These are phyloP conservation scores for Anguilla japonica DNA, from an alignment of 2,113 vertebrate species.

Conservation along the genomic window DNA sequence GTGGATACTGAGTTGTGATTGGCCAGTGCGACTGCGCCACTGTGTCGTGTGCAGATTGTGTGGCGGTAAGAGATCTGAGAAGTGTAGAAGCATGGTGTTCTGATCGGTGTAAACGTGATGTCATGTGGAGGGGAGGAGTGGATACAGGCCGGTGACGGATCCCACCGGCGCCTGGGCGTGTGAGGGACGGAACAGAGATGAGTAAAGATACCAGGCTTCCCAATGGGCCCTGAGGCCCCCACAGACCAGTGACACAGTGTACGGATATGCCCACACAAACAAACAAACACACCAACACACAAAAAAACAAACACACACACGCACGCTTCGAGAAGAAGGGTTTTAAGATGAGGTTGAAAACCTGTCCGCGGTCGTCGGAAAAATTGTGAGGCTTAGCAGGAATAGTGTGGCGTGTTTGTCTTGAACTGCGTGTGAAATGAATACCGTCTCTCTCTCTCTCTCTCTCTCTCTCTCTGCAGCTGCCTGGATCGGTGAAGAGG, in stretches of 20 bases:
- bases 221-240: conserved; percentile 34
- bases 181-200: conserved; percentile 25
- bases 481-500: conserved; percentile 82
- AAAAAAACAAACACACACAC: background rate
- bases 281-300: background rate
- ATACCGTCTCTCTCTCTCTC: background rate
- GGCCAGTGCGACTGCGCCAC: background rate
- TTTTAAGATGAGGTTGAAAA: background rate
- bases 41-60: background rate
- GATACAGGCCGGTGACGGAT: conserved; percentile 36
- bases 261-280: background rate
- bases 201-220: conserved; percentile 13
- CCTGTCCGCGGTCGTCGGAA: background rate
- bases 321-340: background rate
- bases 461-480: conserved; percentile 44
- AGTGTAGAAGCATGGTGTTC: background rate
- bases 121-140: conserved; percentile 31
- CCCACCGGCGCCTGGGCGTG: conserved; percentile 21
- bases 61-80: background rate
- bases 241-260: conserved; percentile 30
- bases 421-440: background rate
- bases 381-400: background rate
- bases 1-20: background rate
- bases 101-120: conserved; percentile 20
- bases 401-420: background rate